Conservation (phyloP, 2,888 invertebrate genomes). For the Parochlus steinenii region DNA sequence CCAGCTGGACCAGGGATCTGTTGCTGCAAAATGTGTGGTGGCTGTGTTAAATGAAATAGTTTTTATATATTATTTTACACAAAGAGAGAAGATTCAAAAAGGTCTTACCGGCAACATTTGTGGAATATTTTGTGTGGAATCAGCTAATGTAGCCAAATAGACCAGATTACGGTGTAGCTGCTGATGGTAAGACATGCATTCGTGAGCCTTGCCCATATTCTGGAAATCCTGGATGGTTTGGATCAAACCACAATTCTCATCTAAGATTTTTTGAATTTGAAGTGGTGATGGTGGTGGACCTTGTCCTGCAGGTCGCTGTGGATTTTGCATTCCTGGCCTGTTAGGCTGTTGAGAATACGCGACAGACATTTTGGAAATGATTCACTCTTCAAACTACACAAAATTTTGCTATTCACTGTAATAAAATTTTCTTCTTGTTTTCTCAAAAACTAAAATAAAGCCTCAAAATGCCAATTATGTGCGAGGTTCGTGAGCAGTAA, state of each 20-base stretch:
- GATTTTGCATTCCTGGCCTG: conserved; percentile 46
- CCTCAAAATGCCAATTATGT: too few relatives aligned
- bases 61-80: conserved; percentile 13
- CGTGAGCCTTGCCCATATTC: conserved; percentile 82
- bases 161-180: conserved; percentile 89
- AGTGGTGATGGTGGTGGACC: conserved; percentile 61
- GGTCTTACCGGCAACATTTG: conserved; percentile 67
- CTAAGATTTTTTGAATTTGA: conserved; percentile 88
- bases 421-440: too few relatives aligned
- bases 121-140: conserved; percentile 85
- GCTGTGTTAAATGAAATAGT: conserved; percentile 25
- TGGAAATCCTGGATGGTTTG: conserved; percentile 95
- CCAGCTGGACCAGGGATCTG: conserved; percentile 24
- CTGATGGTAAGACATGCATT: conserved; percentile 89
- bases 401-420: conserved; percentile 1
- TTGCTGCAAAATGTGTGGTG: conserved; percentile 38
- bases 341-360: conserved; percentile 56
- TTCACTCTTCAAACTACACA: too few relatives aligned
- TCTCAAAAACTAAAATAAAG: too few relatives aligned
- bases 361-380: conserved; percentile 45
- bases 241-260: conserved; percentile 93
- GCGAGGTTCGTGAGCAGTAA: too few relatives aligned
- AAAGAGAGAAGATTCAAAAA: neutral
- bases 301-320: conserved; percentile 34
- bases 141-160: conserved; percentile 91